A percentile compares a stretch with the other conserved stretches of the same genome.
phyloP scores from a whole-genome alignment of 2,797 vertebrate species.

The Pseudocheirus occidentalis region DNA sequence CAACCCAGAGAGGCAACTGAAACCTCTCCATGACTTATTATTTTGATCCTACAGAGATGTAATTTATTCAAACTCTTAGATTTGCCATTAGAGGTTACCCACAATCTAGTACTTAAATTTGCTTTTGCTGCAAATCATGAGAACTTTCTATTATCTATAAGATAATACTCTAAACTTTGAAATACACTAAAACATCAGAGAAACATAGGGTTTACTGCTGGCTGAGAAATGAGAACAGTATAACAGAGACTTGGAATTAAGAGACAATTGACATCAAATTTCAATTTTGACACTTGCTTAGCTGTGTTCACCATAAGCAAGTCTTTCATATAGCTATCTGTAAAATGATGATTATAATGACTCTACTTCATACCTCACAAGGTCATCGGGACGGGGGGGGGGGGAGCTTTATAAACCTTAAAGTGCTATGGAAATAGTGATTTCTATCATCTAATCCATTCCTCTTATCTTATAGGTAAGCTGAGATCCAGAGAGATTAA shows the following conservation, averaged over 20 bases:
- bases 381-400: too few relatives aligned
- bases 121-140: background rate
- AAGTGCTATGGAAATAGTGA: background rate
- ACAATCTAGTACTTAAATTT: background rate
- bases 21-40: background rate
- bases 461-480: background rate
- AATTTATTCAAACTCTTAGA: background rate
- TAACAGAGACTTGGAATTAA: background rate
- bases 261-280: background rate
- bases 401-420: background rate
- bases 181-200: background rate
- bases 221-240: background rate
- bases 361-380: background rate
- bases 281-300: background rate
- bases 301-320: background rate
- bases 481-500: background rate
- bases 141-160: background rate
- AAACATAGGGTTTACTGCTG: background rate
- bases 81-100: background rate
- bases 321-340: background rate
- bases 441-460: background rate
- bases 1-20: background rate
- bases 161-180: too few relatives aligned
- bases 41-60: background rate
- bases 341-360: background rate